A percentile compares a stretch with the other conserved stretches of the same genome.
Evolutionary conservation across 1,140 invertebrate species (phyloP).

Genomic region (Sminthurides bifidus): DNA sequence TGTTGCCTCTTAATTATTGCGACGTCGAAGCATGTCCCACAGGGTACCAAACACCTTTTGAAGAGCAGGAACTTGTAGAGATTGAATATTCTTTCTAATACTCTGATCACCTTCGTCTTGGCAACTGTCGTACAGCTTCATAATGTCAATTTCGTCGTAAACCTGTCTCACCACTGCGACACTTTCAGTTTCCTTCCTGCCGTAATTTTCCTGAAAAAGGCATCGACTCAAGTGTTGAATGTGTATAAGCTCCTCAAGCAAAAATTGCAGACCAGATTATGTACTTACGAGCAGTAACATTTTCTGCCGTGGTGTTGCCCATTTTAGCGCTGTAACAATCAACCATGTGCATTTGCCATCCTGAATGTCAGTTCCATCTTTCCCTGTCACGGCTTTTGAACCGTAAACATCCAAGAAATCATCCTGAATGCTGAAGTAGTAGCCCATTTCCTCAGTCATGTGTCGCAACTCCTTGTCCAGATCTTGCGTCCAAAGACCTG

Average conservation of each 20-base stretch:
- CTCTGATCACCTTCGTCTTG: neutral
- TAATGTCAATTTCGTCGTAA: conserved; percentile 5
- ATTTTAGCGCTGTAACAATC: conserved; percentile 71
- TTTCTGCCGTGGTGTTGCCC: conserved; percentile 56
- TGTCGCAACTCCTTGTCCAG: neutral
- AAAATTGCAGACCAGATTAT: conserved; percentile 19
- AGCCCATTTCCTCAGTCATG: conserved; percentile 43
- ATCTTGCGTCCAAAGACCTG: neutral
- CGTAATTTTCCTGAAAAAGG: conserved; percentile 41
- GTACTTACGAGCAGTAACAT: neutral
- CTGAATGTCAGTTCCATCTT: conserved; percentile 69
- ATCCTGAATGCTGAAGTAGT: conserved; percentile 52
- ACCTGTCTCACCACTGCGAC: conserved; percentile 2
- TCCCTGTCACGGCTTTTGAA: conserved; percentile 45
- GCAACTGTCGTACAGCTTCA: neutral
- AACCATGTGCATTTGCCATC: conserved; percentile 95
- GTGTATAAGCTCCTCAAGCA: conserved; percentile 40
- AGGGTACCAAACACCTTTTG: too few species aligned
- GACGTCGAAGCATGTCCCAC: too few species aligned
- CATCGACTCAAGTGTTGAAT: neutral
- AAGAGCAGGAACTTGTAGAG: too few species aligned
- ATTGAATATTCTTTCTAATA: conserved; percentile 1
- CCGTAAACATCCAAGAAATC: conserved; percentile 53
- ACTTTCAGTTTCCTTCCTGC: neutral
- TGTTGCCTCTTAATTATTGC: too few species aligned